Evolutionary conservation across 35 echinoderm and acorn worm genomes (phyloP).

Genomic region (Lytechinus pictus): DNA sequence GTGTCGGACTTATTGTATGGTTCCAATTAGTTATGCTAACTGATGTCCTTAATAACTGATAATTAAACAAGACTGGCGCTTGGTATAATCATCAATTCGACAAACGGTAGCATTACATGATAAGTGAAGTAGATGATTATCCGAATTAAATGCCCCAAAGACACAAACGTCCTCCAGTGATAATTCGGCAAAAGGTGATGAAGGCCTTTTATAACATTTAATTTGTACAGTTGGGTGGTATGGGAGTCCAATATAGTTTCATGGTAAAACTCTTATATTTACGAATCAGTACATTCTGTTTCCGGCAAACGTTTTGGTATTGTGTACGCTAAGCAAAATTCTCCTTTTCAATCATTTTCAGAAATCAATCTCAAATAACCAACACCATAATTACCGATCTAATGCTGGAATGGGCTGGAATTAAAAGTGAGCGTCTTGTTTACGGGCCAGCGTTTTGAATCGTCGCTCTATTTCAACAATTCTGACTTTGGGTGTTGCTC

Average conservation of each 20-base stretch:
- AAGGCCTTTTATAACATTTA: neutral
- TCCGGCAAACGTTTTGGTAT: neutral
- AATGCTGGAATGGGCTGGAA: neutral
- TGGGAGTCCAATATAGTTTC: too few relatives aligned
- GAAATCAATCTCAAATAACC: neutral
- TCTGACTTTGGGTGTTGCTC: neutral
- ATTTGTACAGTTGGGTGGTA: too few relatives aligned
- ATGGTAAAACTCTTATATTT: too few relatives aligned
- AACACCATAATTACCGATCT: neutral
- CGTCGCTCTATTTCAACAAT: constrained; percentile 2
- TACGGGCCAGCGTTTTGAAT: neutral
- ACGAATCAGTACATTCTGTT: neutral
- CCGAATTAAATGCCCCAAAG: neutral
- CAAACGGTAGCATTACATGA: neutral
- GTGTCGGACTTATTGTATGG: neutral
- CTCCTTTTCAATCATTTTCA: neutral
- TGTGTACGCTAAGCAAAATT: neutral
- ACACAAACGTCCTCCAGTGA: neutral
- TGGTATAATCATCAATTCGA: neutral
- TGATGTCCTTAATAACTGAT: neutral
- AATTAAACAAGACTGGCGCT: neutral
- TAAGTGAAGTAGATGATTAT: neutral
- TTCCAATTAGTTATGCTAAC: neutral
- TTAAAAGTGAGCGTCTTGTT: neutral
- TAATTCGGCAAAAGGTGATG: neutral